A percentile compares a stretch with the other conserved stretches of the same genome.
These are phyloP conservation scores for Pelosia muscerda DNA, from an alignment of 2,888 invertebrate genomes.

Conservation along the genomic window DNA sequence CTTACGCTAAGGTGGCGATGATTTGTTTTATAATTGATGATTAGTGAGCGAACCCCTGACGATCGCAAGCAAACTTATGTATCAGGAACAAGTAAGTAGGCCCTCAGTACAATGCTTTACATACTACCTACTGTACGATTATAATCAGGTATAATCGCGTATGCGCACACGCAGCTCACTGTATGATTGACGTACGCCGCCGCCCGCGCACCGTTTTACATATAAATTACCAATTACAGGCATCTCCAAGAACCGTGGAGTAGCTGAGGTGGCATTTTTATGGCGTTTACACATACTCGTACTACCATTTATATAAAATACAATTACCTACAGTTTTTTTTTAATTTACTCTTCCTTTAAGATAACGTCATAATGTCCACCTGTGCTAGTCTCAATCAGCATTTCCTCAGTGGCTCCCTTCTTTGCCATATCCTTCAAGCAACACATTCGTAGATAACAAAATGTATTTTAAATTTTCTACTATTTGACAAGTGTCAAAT, in stretches of 20 bases:
- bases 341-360: neutral
- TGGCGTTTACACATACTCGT: conserved; percentile 24
- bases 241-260: conserved; percentile 47
- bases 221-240: conserved; percentile 82
- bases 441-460: no score
- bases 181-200: conserved; percentile 71
- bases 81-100: neutral
- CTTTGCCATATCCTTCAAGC: no score
- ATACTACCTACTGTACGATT: conserved; percentile 6
- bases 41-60: neutral
- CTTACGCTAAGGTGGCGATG: no score
- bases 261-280: conserved; percentile 61
- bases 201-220: conserved; percentile 79
- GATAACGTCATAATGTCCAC: no score
- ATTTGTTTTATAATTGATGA: no score
- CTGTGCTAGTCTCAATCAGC: no score
- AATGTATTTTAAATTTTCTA: no score
- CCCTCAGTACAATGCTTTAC: neutral
- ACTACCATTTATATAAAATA: neutral
- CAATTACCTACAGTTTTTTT: neutral
- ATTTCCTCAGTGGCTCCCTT: no score
- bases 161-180: conserved; percentile 39
- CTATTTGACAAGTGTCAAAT: no score
- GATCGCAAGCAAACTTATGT: neutral
- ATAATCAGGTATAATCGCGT: conserved; percentile 23